Evolutionary conservation across 2,888 invertebrate species (phyloP), one percentile per base, ranked within the genome.

Genomic region (Sycophila texana): DNA sequence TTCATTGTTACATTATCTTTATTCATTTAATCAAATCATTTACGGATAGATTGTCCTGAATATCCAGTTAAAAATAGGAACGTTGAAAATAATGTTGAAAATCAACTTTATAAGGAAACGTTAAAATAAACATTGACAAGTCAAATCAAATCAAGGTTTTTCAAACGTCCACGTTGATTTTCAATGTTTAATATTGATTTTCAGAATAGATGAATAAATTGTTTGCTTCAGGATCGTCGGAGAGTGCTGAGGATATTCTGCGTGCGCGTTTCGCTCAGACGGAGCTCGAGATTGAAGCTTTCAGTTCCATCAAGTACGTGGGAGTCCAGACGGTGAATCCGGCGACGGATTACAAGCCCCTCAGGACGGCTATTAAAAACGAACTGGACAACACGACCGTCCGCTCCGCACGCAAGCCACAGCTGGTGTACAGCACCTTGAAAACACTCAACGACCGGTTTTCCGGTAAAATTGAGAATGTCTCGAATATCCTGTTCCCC

Each of bases 381-480:
- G 94, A 95, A 88, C 90, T 96, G 76, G 92, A 93, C 75, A 95
- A 95, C 86, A 94, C 94, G 10, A 92, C 93, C n/a, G 94, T 95
- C 10, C 91, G 96, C 80, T 94, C 95, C 0, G 92, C 94, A 0
- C 91, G 96, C 63, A 93, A 93, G 83, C 93, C 95, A 0, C 91
- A 92, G 82, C 92, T 95, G 78, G 93, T 96, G 65, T 95, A 93
- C 86, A 92, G 92, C 77, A 94, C 94, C 3, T 91, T 96, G 77
- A 94, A 94, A 91, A 94, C 94, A 71, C 90, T 96, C 70, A 96
- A 96, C 90, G 94, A 94, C 78, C 95, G 95, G 89, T 96, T 95
- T 86, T 94, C 93, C 84, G 94, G 94, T 2, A 92, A 94, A 83
- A 93, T 95, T 58, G 92, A 92, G 66, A 93, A 93, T 81, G 90